Evolutionary conservation across 2,113 vertebrate species (phyloP).

Genomic region (Notarius quadriscutis): DNA sequence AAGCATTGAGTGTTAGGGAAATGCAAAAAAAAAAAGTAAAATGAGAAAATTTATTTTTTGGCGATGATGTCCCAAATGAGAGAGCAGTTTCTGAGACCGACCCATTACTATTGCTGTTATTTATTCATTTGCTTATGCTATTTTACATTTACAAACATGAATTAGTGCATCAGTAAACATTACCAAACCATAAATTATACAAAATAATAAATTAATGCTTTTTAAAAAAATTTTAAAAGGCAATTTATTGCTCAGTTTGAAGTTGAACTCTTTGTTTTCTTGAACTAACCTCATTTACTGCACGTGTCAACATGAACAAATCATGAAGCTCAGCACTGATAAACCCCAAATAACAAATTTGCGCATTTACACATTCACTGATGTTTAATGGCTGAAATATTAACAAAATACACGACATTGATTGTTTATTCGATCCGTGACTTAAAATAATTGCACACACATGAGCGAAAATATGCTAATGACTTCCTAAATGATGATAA

Average conservation of each 20-base stretch:
- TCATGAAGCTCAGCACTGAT: neutral
- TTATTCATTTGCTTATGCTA: neutral
- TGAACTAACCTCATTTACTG: neutral
- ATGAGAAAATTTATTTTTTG: no score
- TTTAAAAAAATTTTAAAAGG: no score
- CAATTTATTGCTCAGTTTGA: no score
- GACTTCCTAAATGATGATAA: neutral
- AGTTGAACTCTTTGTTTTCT: neutral
- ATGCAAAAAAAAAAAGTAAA: no score
- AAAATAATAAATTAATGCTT: no score
- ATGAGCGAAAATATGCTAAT: neutral
- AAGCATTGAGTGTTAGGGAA: no score
- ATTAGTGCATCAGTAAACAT: no score
- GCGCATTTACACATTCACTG: neutral
- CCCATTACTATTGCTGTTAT: neutral
- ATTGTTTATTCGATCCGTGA: neutral
- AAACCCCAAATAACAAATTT: neutral
- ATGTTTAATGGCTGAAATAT: neutral
- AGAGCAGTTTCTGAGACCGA: no score
- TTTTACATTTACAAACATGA: no score
- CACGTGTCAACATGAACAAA: neutral
- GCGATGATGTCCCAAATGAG: no score
- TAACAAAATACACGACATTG: neutral
- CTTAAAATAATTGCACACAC: neutral
- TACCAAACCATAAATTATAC: no score